Evolutionary conservation across 2,797 vertebrate species (phyloP).

Genomic region (Sylvia borin): DNA sequence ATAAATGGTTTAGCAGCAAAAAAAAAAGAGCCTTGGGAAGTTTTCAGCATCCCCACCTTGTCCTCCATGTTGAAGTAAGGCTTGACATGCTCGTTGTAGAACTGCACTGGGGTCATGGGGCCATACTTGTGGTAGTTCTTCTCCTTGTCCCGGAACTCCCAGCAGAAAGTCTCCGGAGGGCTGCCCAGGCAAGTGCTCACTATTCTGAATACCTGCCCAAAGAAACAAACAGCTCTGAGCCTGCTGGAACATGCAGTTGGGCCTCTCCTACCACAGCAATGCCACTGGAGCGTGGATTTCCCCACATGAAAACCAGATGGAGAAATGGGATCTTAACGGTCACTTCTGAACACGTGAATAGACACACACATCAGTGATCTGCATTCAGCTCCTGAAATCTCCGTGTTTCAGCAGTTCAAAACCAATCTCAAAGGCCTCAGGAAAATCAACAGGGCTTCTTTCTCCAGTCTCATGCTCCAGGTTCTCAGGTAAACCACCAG

Average conservation of each 20-base stretch:
- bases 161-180: constrained; percentile 93
- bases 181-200: constrained; percentile 93
- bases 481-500: neutral
- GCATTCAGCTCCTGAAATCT: neutral
- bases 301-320: neutral
- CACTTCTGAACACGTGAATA: neutral
- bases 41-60: constrained; percentile 78
- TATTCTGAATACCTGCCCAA: constrained; percentile 90
- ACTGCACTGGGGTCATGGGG: constrained; percentile 88
- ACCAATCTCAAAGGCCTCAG: neutral
- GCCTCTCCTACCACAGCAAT: neutral
- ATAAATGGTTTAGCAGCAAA: neutral
- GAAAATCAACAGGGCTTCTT: neutral
- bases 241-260: neutral
- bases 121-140: constrained; percentile 94
- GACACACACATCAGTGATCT: neutral
- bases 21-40: neutral
- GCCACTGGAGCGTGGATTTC: neutral
- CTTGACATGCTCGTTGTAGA: constrained; percentile 94
- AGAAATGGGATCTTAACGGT: neutral
- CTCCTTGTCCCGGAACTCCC: constrained; percentile 98
- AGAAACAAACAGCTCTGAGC: neutral
- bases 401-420: neutral
- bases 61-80: constrained; percentile 93
- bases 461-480: neutral